Base-by-base conservation (phyloP, 2,797 vertebrate genomes). In the Odontamblyopus rebecca region DNA sequence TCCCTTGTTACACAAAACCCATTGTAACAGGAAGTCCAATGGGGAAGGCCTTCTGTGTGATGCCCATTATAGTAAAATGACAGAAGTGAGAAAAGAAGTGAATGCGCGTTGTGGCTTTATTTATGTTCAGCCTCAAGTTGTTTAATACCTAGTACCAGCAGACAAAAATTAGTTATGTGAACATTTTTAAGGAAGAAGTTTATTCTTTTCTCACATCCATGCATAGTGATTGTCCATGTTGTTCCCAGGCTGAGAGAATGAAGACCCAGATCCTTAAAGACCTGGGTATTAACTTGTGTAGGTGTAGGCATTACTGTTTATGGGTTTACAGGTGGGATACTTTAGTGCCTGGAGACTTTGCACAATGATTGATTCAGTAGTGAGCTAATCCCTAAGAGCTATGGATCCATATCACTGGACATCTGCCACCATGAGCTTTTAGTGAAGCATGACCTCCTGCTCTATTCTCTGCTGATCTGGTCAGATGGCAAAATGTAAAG, bases 221-320 rank as follows among this genome's bases (percentile, higher is more conserved):
- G 41, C 41, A 44, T 44, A 44, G 11, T 44, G 41, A 13, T 44
- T 44, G 41, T 41, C 38, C 38, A 18, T 23, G 26, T 61, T 83
- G 84, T 83, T 90, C 88, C 83, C 89, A 89, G 86, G 86, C 82
- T 83, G 80, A 74, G 44, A 30, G 11, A 51, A 32, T 30, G 59
- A 16, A 51, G 83, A 71, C 82, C 82, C 74, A 75, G 73, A 77
- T 69, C 56, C 81, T 80, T 78, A 86, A 90, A 86, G 75, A 51
- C 59, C 38, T 61, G 76, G 66, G 61, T 75, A 66, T 71, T 69
- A 70, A 72, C 51, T n/a, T 35, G 51, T 65, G 83, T 87, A 81
- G 86, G 83, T 61, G 77, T 85, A 70, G 77, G 85, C 80, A 69
- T 83, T 85, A 82, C 0, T 23, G 57, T 30, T 77, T 63, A 79